A percentile compares a stretch with the other conserved stretches of the same genome.
These are phyloP conservation scores for Lophura nycthemera DNA, from an alignment of 2,113 vertebrate genomes.

Conservation along the genomic window DNA sequence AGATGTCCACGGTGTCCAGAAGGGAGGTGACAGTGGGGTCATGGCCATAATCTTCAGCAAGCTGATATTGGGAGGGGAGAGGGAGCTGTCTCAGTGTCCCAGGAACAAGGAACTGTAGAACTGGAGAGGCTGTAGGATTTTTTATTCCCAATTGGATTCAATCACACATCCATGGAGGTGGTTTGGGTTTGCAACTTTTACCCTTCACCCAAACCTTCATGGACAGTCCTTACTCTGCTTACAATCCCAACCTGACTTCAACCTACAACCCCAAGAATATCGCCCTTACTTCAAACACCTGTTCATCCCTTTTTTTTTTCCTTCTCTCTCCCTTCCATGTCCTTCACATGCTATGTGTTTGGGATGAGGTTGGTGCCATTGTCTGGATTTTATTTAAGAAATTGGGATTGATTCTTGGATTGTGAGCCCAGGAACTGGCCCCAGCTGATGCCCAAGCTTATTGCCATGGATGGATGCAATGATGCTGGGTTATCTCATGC, in stretches of 20 bases:
- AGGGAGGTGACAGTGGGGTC: slow-evolving; percentile 78
- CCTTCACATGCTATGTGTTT: neutral
- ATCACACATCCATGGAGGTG: neutral
- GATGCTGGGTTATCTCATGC: neutral
- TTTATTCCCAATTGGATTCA: neutral
- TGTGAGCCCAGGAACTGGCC: neutral
- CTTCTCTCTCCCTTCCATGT: neutral
- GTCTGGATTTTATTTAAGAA: neutral
- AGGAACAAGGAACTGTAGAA: rapidly evolving
- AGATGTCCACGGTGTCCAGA: slow-evolving; percentile 88
- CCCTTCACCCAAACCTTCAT: neutral
- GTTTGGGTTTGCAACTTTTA: neutral
- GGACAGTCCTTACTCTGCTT: neutral
- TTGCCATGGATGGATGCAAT: neutral
- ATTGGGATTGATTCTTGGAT: neutral
- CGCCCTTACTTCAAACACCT: too few species aligned
- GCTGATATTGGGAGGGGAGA: slow-evolving; percentile 58
- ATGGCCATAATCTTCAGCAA: slow-evolving; percentile 78
- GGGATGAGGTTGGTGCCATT: neutral
- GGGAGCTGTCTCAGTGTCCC: rapidly evolving
- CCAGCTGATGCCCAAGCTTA: neutral
- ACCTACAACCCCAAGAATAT: neutral
- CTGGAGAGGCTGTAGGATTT: neutral
- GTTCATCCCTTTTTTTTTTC: neutral
- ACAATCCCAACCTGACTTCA: neutral